A percentile compares a stretch with the other conserved stretches of the same genome.
Evolutionary conservation across 2,797 vertebrate species (phyloP).

Genomic region (Passerculus sandwichensis): DNA sequence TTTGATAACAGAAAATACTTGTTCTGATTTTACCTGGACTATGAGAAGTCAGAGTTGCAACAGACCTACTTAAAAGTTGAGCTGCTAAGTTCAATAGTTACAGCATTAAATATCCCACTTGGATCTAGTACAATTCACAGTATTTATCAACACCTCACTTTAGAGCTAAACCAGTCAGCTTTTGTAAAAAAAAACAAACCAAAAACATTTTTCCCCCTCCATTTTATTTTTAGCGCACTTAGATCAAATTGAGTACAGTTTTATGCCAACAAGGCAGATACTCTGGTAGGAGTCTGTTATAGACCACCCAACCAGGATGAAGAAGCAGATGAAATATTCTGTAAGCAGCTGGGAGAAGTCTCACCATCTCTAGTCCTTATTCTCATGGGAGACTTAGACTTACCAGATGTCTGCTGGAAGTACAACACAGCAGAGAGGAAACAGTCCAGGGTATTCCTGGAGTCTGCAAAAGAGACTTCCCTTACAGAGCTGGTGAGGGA

Average conservation of each 20-base stretch:
- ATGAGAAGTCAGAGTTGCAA: background rate
- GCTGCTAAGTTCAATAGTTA: background rate
- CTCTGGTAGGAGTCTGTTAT: rapidly evolving
- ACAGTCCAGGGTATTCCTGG: background rate
- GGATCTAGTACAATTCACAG: background rate
- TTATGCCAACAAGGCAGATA: background rate
- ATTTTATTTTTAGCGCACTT: background rate
- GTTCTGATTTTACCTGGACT: background rate
- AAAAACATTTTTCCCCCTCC: background rate
- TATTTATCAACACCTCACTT: background rate
- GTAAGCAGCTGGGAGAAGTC: background rate
- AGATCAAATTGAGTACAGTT: background rate
- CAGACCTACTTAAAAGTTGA: background rate
- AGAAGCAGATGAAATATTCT: background rate
- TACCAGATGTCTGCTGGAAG: background rate
- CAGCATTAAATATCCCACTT: background rate
- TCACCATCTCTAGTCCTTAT: background rate
- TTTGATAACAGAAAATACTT: background rate
- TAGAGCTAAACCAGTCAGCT: background rate
- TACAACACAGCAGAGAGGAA: background rate
- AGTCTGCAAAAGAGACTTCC: background rate
- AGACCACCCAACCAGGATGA: background rate
- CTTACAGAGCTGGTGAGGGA: background rate
- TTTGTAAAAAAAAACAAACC: background rate
- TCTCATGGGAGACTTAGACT: background rate